Conservation (phyloP, 2,888 invertebrate species). For the Odiellus spinosus region DNA sequence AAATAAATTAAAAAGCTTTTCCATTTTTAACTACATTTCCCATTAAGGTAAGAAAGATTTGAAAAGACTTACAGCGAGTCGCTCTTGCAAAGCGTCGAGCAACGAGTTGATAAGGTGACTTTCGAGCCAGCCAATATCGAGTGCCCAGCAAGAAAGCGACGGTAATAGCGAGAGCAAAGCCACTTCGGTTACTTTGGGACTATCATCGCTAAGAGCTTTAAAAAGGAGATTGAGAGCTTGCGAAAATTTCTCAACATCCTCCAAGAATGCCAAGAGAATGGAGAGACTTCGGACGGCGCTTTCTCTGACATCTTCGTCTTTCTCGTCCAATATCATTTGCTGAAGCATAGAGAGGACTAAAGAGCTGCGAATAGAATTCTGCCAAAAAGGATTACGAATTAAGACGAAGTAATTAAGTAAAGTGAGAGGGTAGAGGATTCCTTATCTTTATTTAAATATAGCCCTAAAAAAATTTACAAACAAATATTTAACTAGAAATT, state of each 20-base stretch:
- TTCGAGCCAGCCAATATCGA: constrained; percentile 36
- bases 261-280: constrained; percentile 43
- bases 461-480: no score
- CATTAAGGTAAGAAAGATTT: no score
- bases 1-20: no score
- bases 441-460: no score
- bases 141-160: constrained; percentile 46
- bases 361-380: constrained; percentile 46
- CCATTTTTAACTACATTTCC: no score
- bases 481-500: no score
- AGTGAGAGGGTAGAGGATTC: no score
- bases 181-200: constrained; percentile 38
- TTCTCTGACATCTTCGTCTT: constrained; percentile 43
- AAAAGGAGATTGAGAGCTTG: constrained; percentile 34
- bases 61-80: constrained; percentile 15
- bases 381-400: no score
- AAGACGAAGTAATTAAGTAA: no score
- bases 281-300: constrained; percentile 45
- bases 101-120: constrained; percentile 27
- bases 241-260: constrained; percentile 46
- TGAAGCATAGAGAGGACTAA: constrained; percentile 52
- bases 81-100: constrained; percentile 18
- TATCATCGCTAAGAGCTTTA: constrained; percentile 41
- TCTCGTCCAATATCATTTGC: constrained; percentile 50
- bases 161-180: constrained; percentile 42